Evolutionary conservation across 2,797 vertebrate species (phyloP).

Genomic region (Labeo calbasu): DNA sequence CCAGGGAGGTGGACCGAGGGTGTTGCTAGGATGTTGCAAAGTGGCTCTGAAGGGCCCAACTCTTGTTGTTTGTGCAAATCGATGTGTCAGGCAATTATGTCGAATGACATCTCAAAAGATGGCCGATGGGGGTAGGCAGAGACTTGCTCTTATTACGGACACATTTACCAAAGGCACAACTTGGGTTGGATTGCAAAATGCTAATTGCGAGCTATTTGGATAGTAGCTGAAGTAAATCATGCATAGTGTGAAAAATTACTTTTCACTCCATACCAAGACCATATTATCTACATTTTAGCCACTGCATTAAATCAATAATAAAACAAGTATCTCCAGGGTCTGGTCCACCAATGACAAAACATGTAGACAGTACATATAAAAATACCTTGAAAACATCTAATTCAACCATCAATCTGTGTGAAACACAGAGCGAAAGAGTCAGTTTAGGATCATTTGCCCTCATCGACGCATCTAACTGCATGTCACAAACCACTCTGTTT

Average conservation of each 20-base stretch:
- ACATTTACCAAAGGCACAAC: slow-evolving; percentile 22
- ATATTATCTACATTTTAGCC: neutral
- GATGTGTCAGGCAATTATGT: slow-evolving; percentile 77
- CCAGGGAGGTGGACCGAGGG: slow-evolving; percentile 66
- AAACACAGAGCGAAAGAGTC: slow-evolving; percentile 51
- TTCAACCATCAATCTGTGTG: slow-evolving; percentile 23
- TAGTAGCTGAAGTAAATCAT: neutral
- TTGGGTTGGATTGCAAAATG: neutral
- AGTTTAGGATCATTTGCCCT: slow-evolving; percentile 58
- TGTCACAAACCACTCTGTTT: slow-evolving; percentile 56
- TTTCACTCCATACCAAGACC: neutral
- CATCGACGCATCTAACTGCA: slow-evolving; percentile 28
- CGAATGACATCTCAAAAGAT: slow-evolving; percentile 75
- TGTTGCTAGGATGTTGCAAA: slow-evolving; percentile 78
- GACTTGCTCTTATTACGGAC: slow-evolving; percentile 63
- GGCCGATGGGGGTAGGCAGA: slow-evolving; percentile 66
- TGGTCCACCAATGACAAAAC: slow-evolving; percentile 1
- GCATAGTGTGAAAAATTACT: neutral
- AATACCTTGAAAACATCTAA: slow-evolving; percentile 8
- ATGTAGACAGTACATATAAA: neutral
- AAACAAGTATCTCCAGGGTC: neutral
- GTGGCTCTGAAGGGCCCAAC: slow-evolving; percentile 70
- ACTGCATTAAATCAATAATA: neutral
- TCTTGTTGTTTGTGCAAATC: slow-evolving; percentile 71
- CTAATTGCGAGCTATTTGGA: neutral